Base-by-base conservation (phyloP, 1,140 invertebrate species). In the Elysia chlorotica region DNA sequence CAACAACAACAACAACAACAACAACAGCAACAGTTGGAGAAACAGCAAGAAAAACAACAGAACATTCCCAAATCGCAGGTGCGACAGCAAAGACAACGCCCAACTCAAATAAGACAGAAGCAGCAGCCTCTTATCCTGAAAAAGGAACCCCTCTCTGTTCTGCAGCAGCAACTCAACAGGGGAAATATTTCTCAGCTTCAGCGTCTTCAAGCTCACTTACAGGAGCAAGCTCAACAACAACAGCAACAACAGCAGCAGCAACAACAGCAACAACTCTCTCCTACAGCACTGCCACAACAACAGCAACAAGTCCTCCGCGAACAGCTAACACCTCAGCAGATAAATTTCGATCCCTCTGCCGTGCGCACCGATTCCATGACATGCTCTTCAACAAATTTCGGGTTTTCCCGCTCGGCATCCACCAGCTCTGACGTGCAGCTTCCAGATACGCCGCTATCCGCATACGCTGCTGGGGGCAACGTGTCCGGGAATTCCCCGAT, bases 191-290 rank as follows among this genome's bases (percentile, higher is more conserved):
- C 35, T 4, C 66, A 48, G 5, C 31, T 0, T 36, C 0, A 23
- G 14, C 56, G 33, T 53, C 23, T 48, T 31, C 61, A 56, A 14
- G 36, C 41, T 31, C 73, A 74, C 6, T 28, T 65, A 25, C 48
- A 61, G 23, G 62, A 48, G 36, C 57, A 28, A 21, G 53, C 2
- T 6, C 48, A 59, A 19, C 61, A 57, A 17, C 35, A 56, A 14
- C 73, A 71, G 10, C 38, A 53, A 0, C 37, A 53, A 67, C 59
- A 65, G 4, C 36, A 67, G n/a, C 74, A 72, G n/a, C 63, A 72
- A 10, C 31, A 68, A 19, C 38, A 68, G 41, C 48, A 53, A 30
- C 10, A n/a, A 25, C 14, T 28, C 3, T 3, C 4, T 2, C n/a
- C 31, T 21, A 21, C 2, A 17, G 10, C 6, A 5, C 54, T 6